phyloP scores from a whole-genome alignment of 2,888 invertebrate genomes.

The Norana najaformis region DNA sequence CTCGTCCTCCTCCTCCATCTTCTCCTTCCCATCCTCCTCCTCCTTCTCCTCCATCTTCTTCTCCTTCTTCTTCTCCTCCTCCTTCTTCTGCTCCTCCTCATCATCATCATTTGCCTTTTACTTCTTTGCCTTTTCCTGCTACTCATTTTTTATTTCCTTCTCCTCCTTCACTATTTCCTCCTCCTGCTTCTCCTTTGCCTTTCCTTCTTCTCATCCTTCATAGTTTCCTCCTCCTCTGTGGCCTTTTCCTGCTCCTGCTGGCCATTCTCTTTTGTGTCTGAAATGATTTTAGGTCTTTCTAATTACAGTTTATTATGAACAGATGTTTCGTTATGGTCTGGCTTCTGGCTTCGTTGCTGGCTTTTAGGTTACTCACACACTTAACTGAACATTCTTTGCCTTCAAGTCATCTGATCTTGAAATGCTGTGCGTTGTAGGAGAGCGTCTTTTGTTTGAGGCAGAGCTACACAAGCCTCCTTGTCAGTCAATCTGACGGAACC shows the following conservation, averaged over 20 bases:
- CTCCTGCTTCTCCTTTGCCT: not conserved
- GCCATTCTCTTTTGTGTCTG: not conserved
- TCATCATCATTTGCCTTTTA: not conserved
- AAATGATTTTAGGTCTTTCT: not conserved
- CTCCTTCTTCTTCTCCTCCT: too few relatives aligned
- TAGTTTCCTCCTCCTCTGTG: not conserved
- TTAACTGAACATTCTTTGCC: not conserved
- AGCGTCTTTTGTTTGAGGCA: not conserved
- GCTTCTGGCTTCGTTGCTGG: not conserved
- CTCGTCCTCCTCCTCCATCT: not conserved
- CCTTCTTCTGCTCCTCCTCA: too few relatives aligned
- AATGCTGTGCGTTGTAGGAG: not conserved
- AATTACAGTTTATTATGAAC: slow-evolving; percentile 13
- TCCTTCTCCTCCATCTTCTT: not conserved
- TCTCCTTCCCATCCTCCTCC: not conserved
- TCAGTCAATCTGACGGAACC: not conserved
- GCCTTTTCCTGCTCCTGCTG: not conserved
- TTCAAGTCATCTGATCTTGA: not conserved
- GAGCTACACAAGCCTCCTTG: not conserved
- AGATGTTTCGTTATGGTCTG: slow-evolving; percentile 1
- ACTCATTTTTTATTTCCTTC: too few relatives aligned
- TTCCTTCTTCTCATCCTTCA: not conserved
- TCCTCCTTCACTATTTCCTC: not conserved
- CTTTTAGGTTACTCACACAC: not conserved
- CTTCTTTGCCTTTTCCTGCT: too few relatives aligned